Evolutionary conservation across 2,113 vertebrate genomes (phyloP), one percentile per base, ranked within the genome.

Genomic region (Vulpes vulpes): DNA sequence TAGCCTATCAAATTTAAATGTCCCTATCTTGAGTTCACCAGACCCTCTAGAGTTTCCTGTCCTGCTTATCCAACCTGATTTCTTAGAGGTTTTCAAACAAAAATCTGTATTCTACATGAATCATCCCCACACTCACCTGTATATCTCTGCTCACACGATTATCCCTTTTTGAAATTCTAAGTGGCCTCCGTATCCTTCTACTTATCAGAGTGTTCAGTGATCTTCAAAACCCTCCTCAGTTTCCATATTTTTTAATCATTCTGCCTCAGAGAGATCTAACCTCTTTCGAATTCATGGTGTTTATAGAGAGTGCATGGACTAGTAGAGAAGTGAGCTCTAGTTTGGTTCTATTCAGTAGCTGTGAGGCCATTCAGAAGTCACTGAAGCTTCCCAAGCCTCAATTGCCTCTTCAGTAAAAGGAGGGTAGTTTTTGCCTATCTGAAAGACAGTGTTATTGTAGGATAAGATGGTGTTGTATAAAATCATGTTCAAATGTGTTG

Each of bases 111-210:
- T 95, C 55, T 14, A 27, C 15, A 14, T 25, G 11, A 90, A 27
- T 94, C 35, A 84, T 32, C 1, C 32, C 69, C 16, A 64, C 7
- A 59, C 43, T 71, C 25, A 57, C 49, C 32, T 86, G 27, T 80
- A 32, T 89, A 22, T 84, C 57, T 89, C 49, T 84, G 51, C 35
- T 85, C 57, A 85, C 71, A 85, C 43, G 85, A 3, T 59, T 92
- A 38, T 94, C 71, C 55, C 43, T 97, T 90, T 91, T 55, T 20
- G 35, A 89, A 94, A 78, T 89, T 79, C 65, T 38, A 15, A 88
- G 76, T 89, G 64, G 14, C 30, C 23, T 92, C 53, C 20, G 16
- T 53, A 51, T 95, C 14, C 57, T 76, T 94, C 49, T 12, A 8
- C 8, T 80, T 69, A 51, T 32, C 71, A 80, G 35, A 55, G 57